These are phyloP conservation scores for Holacanthus passer DNA, from an alignment of 2,113 vertebrate species.

Conservation along the genomic window DNA sequence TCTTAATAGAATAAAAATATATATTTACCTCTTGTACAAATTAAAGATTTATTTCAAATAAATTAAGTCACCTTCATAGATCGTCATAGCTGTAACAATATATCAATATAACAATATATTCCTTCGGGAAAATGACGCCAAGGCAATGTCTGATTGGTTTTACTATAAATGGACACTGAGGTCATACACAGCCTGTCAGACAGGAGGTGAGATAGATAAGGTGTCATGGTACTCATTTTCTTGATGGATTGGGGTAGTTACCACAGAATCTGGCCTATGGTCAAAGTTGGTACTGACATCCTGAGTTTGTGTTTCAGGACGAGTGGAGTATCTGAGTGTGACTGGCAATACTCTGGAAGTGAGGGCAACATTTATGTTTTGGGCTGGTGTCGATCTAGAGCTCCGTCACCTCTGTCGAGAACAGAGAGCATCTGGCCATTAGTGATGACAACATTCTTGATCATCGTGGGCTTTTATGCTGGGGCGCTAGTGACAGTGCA, in stretches of 20 bases:
- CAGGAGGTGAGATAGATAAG: conserved; percentile 58
- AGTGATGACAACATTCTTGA: conserved; percentile 70
- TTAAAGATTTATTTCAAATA: conserved; percentile 87
- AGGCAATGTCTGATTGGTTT: conserved; percentile 77
- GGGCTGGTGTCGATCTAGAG: conserved; percentile 66
- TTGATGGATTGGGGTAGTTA: conserved; percentile 34
- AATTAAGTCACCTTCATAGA: conserved; percentile 86
- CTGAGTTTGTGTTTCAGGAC: conserved; percentile 50
- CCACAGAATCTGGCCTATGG: conserved; percentile 32
- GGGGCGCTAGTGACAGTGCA: conserved; percentile 74
- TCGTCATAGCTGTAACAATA: conserved; percentile 79
- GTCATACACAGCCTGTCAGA: conserved; percentile 60
- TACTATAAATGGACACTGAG: conserved; percentile 71
- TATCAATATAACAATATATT: conserved; percentile 79
- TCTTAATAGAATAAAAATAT: conserved; percentile 83
- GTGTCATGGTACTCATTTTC: conserved; percentile 44
- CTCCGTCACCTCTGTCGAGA: conserved; percentile 50
- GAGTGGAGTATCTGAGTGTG: conserved; percentile 40
- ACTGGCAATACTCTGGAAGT: conserved; percentile 29
- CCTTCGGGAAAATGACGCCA: conserved; percentile 69
- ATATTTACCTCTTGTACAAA: conserved; percentile 84
- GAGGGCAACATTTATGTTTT: conserved; percentile 44
- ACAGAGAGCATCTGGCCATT: conserved; percentile 63
- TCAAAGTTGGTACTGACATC: conserved; percentile 40
- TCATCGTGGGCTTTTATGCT: conserved; percentile 54